Evolutionary conservation across 1,140 invertebrate species (phyloP).

Genomic region (Eupeodes corollae): DNA sequence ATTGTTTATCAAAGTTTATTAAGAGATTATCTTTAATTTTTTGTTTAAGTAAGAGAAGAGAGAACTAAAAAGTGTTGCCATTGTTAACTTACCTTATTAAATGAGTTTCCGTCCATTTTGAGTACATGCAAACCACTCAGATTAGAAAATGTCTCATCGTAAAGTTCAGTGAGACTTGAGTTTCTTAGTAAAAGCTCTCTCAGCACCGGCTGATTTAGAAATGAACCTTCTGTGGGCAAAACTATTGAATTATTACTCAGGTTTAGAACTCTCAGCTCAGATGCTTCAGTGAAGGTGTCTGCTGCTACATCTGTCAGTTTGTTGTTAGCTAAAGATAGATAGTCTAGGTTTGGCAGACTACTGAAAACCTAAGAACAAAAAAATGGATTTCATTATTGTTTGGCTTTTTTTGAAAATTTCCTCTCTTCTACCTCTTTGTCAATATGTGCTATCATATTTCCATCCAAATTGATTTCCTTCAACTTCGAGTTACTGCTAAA

Average conservation of each 20-base stretch:
- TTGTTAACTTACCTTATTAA: constrained; percentile 21
- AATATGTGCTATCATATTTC: constrained; percentile 24
- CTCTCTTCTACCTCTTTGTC: constrained; percentile 20
- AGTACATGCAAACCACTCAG: constrained; percentile 35
- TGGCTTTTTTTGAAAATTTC: neutral
- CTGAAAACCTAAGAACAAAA: constrained; percentile 19
- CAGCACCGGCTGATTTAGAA: constrained; percentile 27
- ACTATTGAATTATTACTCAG: constrained; percentile 41
- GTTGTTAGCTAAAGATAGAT: constrained; percentile 42
- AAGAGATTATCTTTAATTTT: no score
- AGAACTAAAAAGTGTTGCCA: constrained; percentile 11
- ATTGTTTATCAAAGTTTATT: neutral
- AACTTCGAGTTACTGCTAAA: constrained; percentile 26
- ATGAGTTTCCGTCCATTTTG: constrained; percentile 38
- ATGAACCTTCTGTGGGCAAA: constrained; percentile 29
- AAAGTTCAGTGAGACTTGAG: constrained; percentile 28
- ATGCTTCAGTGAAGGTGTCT: constrained; percentile 39
- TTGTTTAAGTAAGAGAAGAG: neutral
- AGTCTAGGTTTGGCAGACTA: constrained; percentile 16
- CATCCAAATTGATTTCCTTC: constrained; percentile 26
- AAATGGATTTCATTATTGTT: neutral
- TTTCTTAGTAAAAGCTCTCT: constrained; percentile 24
- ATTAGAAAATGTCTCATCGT: constrained; percentile 37
- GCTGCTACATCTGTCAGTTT: constrained; percentile 40
- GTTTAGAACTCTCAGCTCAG: constrained; percentile 39